Conservation (phyloP, 2,113 vertebrate genomes). For the Cyanoderma ruficeps region DNA sequence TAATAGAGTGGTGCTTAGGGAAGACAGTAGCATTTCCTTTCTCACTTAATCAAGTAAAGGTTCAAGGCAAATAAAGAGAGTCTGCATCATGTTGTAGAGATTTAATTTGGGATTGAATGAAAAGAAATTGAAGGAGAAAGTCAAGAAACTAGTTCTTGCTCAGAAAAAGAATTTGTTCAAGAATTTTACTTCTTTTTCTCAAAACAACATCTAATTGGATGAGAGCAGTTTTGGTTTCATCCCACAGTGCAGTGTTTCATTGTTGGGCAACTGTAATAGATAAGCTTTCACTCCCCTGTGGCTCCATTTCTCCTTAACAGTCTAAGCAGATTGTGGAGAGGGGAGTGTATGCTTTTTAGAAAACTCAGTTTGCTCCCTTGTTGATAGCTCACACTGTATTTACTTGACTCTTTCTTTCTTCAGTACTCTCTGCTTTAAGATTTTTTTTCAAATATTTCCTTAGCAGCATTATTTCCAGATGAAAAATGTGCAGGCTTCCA, state of each 20-base stretch:
- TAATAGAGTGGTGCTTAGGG: neutral
- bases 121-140: neutral
- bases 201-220: neutral
- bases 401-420: neutral
- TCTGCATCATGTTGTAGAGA: neutral
- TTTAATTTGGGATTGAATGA: neutral
- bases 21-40: neutral
- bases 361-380: neutral
- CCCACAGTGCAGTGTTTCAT: neutral
- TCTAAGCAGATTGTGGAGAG: rapidly evolving
- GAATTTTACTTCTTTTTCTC: neutral
- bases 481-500: neutral
- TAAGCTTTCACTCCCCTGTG: neutral
- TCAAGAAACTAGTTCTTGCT: neutral
- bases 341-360: neutral
- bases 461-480: neutral
- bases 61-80: neutral
- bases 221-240: neutral
- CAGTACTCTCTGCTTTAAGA: neutral
- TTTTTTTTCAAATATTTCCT: neutral
- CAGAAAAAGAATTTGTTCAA: neutral
- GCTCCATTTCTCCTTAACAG: neutral
- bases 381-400: neutral
- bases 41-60: neutral
- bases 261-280: neutral